A percentile compares a stretch with the other conserved stretches of the same genome.
These are phyloP conservation scores for Pipa parva DNA, from an alignment of 2,113 vertebrate genomes.

Conservation along the genomic window DNA sequence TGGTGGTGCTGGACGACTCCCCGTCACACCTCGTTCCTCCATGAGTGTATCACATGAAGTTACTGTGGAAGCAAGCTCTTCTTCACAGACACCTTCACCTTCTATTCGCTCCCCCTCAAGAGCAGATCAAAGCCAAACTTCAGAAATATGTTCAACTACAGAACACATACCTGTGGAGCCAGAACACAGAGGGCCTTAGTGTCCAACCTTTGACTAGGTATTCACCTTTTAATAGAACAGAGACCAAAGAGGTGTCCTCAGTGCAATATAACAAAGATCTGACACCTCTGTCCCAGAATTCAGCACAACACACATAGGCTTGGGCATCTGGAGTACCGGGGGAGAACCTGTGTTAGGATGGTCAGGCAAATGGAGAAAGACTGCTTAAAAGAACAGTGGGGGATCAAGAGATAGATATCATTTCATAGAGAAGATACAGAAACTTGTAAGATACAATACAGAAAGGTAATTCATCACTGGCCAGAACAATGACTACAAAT, in stretches of 20 bases:
- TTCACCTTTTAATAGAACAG: neutral
- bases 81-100: constrained; percentile 2
- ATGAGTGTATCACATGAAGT: constrained; percentile 63
- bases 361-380: no score
- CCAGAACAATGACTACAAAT: no score
- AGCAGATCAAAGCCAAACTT: neutral
- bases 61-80: constrained; percentile 55
- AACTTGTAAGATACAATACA: no score
- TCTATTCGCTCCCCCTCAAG: neutral
- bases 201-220: neutral
- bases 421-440: no score
- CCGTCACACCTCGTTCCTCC: constrained; percentile 47
- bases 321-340: no score
- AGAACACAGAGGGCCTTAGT: constrained; percentile 9
- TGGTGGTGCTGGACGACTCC: constrained; percentile 49
- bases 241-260: neutral
- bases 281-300: neutral
- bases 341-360: no score
- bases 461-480: no score
- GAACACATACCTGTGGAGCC: neutral
- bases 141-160: neutral
- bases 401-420: no score
- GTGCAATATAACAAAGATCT: neutral
- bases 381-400: no score
- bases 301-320: no score